Evolutionary conservation across 1,140 invertebrate species (phyloP), one percentile per base, ranked within the genome.

Genomic region (Schlechtendalia chinensis): DNA sequence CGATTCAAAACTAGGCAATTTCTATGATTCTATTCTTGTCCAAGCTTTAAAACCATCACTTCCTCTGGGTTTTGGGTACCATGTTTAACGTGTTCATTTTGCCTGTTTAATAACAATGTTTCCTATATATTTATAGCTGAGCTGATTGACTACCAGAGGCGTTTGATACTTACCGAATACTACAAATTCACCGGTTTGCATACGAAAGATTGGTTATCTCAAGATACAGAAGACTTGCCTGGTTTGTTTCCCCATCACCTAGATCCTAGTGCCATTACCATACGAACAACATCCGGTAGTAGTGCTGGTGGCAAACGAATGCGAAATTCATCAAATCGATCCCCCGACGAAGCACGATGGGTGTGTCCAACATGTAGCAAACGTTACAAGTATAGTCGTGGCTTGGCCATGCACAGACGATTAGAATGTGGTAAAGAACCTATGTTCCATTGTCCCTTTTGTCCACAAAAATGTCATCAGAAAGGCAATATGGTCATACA

Each of bases 341-440:
- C 77, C 4, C 79, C 81, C 0, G 81, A 82, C 12, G 82, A 82
- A 69, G 77, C 82, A 19, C 58, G 81, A 24, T 82, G 82, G 82
- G 82, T 81, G 16, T 84, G 83, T 67, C 81, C 82, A 16, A 81
- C 81, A 58, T 83, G 83, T 71, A 81, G 83, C 11, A 83, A 83
- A 80, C 61, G 82, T 11, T 83, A 83, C 32, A 82, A 82, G 17
- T 83, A 83, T 47, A 75, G 83, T n/a, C 81, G 81, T 22, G 82
- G 83, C 6, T 80, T 83, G 16, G 82, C 82, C 11, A 83, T 83
- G 81, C 83, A 83, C 59, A 63, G 72, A 50, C 79, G 82, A 1
- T 79, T 82, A 53, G 82, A 83, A 69, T 83, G 83, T 59, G 83
- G 82, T 39, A 82, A 83, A 61, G 82, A 83, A 77, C 83, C 83